These are phyloP conservation scores for Aporophyla nigra DNA, from an alignment of 2,888 invertebrate species.

Conservation along the genomic window DNA sequence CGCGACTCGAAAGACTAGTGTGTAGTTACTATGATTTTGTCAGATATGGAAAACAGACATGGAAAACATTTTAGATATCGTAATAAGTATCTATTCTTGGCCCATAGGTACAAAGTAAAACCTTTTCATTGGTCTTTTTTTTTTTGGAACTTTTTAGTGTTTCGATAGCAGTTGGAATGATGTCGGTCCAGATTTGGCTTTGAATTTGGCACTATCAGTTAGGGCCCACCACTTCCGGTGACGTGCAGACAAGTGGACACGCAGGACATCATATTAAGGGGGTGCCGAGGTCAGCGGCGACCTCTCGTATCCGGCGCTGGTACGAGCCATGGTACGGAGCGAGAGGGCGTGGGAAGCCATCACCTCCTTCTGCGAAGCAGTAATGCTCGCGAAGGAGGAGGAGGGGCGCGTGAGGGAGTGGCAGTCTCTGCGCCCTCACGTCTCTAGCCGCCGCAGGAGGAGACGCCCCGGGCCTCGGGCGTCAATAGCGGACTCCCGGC, in stretches of 20 bases:
- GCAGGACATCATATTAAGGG: not conserved
- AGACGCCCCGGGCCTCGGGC: no score
- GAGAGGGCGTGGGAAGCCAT: no score
- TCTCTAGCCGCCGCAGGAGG: no score
- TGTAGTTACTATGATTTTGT: not conserved
- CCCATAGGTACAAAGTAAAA: no score
- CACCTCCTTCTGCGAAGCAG: no score
- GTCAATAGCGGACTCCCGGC: no score
- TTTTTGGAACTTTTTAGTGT: not conserved
- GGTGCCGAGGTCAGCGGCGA: no score
- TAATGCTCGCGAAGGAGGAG: no score
- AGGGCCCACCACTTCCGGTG: not conserved
- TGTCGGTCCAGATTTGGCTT: not conserved
- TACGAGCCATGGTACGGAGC: no score
- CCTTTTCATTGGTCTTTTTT: not conserved
- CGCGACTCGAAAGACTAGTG: not conserved
- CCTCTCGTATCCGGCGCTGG: no score
- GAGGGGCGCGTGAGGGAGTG: no score
- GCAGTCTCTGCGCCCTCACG: no score
- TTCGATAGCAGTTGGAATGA: not conserved
- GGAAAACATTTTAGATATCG: not conserved
- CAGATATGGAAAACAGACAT: not conserved
- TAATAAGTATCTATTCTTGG: not conserved
- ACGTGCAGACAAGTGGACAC: not conserved
- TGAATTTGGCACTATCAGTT: not conserved